Evolutionary conservation across 2,888 invertebrate species (phyloP).

Genomic region (Protonemura montana): DNA sequence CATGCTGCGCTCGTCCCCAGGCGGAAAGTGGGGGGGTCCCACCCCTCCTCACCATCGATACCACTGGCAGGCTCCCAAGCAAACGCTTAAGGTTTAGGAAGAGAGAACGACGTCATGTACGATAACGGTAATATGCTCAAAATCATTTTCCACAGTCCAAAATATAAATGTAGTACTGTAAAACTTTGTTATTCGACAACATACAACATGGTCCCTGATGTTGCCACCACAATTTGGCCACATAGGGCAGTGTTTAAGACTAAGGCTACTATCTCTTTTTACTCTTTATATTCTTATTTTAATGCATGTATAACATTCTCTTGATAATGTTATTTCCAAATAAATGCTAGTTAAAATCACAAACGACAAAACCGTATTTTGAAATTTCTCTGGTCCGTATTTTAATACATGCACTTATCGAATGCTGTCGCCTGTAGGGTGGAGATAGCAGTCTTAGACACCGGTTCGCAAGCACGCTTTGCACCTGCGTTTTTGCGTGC

Average conservation of each 20-base stretch:
- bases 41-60: constrained; percentile 41
- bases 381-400: neutral
- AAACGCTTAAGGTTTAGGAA: constrained; percentile 29
- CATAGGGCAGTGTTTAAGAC: constrained; percentile 12
- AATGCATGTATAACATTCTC: constrained; percentile 12
- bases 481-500: neutral
- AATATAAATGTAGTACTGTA: constrained; percentile 12
- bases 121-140: constrained; percentile 23
- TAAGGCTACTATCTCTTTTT: constrained; percentile 2
- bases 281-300: constrained; percentile 12
- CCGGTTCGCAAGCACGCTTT: neutral
- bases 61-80: constrained; percentile 44
- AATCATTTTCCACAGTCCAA: constrained; percentile 14
- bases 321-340: constrained; percentile 12
- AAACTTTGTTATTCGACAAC: neutral
- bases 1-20: constrained; percentile 43
- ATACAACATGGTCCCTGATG: neutral
- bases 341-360: neutral
- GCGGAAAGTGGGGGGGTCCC: constrained; percentile 45
- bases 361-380: neutral
- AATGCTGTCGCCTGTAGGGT: neutral
- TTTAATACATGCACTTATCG: neutral
- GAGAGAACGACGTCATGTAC: neutral
- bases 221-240: neutral
- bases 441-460: neutral